Percentiles rank a stretch among this genome's conserved stretches.
Conservation (phyloP, 2,113 vertebrate genomes). For the Indicator indicator region DNA sequence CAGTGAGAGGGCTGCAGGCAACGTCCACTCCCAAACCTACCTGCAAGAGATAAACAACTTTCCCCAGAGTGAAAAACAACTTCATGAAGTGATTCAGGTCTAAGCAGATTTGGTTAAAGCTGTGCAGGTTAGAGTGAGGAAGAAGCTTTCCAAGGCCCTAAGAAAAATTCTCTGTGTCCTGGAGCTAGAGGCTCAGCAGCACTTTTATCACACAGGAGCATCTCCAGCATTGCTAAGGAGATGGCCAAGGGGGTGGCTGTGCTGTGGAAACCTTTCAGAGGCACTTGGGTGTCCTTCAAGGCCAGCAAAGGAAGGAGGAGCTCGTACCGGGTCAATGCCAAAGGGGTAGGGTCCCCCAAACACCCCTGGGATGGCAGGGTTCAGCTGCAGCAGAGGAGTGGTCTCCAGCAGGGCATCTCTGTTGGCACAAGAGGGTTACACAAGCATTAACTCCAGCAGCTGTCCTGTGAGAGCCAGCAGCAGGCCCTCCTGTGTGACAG, state of each 20-base stretch:
- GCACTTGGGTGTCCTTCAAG: background rate
- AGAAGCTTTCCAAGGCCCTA: background rate
- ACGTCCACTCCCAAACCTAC: background rate
- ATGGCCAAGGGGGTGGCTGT: background rate
- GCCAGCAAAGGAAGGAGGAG: background rate
- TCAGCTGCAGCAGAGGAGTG: conserved; percentile 84
- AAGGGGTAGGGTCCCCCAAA: conserved; percentile 93
- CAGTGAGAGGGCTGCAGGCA: no score
- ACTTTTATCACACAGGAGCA: accelerated
- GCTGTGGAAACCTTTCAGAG: background rate
- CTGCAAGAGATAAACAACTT: background rate
- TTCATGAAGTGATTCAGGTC: background rate
- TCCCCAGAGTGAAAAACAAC: background rate
- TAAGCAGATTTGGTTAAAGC: background rate
- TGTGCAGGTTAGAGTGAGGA: background rate
- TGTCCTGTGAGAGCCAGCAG: background rate
- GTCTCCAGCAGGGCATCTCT: conserved; percentile 80
- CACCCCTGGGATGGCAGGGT: conserved; percentile 87
- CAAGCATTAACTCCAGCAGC: background rate
- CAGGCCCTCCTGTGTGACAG: background rate
- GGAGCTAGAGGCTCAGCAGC: background rate
- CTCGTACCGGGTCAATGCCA: conserved; percentile 94
- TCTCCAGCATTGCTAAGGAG: background rate
- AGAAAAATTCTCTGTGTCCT: background rate
- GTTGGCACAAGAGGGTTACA: background rate